A percentile compares a stretch with the other conserved stretches of the same genome.
Conservation (phyloP, 2,797 vertebrate species). For the Amniataba percoides region DNA sequence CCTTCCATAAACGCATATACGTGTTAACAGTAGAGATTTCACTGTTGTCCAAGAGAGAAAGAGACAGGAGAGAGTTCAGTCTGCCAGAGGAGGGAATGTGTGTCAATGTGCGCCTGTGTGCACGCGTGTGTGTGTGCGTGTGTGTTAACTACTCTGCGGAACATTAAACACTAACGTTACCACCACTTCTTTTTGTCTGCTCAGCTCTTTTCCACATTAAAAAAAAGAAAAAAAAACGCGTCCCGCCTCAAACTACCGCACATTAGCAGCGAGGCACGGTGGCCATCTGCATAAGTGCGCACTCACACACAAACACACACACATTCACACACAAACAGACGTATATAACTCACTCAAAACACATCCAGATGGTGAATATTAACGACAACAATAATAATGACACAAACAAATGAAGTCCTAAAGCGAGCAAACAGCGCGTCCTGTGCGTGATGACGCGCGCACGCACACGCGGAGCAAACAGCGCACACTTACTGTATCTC, state of each 20-base stretch:
- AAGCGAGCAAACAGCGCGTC: conserved; percentile 10
- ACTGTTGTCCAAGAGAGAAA: conserved; percentile 41
- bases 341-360: conserved; percentile 38
- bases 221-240: conserved; percentile 14
- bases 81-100: conserved; percentile 51
- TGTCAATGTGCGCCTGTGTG: conserved; percentile 31
- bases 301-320: conserved; percentile 29
- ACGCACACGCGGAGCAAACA: conserved; percentile 57
- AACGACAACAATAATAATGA: no score
- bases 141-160: conserved; percentile 61
- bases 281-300: conserved; percentile 57
- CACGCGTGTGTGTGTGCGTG: not conserved
- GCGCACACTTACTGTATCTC: conserved; percentile 85
- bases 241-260: conserved; percentile 60
- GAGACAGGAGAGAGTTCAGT: conserved; percentile 38
- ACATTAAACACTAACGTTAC: conserved; percentile 70
- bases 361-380: conserved; percentile 53
- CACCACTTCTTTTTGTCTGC: conserved; percentile 61
- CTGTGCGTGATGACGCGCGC: conserved; percentile 40
- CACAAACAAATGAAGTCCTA: no score
- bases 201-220: conserved; percentile 77
- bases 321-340: conserved; percentile 23
- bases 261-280: conserved; percentile 53
- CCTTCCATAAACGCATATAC: conserved; percentile 53
- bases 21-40: conserved; percentile 52